These are phyloP conservation scores for Forbesichthys papilliferus DNA, from an alignment of 2,113 vertebrate genomes.

Conservation along the genomic window DNA sequence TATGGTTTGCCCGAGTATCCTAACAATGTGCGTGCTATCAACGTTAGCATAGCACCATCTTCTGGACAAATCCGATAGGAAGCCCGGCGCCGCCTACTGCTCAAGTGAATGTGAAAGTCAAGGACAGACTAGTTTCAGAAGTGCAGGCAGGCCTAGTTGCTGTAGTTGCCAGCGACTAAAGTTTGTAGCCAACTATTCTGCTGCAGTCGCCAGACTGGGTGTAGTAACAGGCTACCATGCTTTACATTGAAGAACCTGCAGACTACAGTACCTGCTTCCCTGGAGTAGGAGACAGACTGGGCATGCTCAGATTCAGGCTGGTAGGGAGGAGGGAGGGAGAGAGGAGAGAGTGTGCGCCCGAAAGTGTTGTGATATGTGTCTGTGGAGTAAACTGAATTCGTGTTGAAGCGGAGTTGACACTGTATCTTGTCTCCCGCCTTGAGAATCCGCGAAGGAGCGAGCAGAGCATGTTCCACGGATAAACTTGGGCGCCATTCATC, in stretches of 20 bases:
- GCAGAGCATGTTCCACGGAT: conserved; percentile 43
- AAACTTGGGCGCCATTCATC: conserved; percentile 11
- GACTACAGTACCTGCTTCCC: background rate
- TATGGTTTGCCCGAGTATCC: no score
- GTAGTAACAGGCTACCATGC: no score
- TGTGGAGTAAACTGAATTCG: conserved; percentile 27
- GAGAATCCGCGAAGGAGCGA: conserved; percentile 2
- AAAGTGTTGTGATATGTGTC: conserved; percentile 51
- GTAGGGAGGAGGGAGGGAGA: conserved; percentile 22
- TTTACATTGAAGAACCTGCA: conserved; percentile 15
- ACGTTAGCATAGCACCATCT: conserved; percentile 3
- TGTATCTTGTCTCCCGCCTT: background rate
- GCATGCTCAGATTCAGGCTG: conserved; percentile 49
- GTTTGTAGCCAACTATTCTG: background rate
- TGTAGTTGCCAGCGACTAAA: background rate
- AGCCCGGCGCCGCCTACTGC: background rate
- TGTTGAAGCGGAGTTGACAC: conserved; percentile 1
- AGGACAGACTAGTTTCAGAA: background rate
- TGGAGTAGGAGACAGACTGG: conserved; percentile 43
- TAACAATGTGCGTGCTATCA: background rate
- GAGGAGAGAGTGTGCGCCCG: conserved; percentile 8
- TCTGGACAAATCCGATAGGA: conserved; percentile 14
- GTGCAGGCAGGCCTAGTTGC: background rate
- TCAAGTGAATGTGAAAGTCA: background rate
- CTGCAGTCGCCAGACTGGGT: no score